Evolutionary conservation across 2,888 invertebrate genomes (phyloP), one percentile per base, ranked within the genome.

Genomic region (Halocaridina rubra): DNA sequence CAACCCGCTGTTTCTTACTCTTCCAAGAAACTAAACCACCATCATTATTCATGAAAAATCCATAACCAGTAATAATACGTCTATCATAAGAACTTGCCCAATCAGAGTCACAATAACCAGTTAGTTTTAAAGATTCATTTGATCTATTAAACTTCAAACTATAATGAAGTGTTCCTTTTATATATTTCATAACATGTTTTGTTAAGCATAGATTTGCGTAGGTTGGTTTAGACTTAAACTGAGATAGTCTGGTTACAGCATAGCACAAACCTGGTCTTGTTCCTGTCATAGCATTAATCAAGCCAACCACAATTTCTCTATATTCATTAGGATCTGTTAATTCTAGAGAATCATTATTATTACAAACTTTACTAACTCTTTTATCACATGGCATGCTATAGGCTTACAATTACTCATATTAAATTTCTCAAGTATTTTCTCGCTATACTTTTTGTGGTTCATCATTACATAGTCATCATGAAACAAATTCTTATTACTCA

Each of bases 111-210:
- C 57, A 76, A 59, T 53, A 59, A 7, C 76, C 76, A 76, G n/a
- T 7, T 19, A 59, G 32, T n/a, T 59, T 32, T 27, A 76, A 76
- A 1, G 29, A 2, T 24, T 76, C n/a, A 30, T 29, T 53, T 29
- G 29, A 76, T 10, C n/a, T n/a, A 29, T 76, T 5, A 30, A 76
- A 30, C n/a, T 59, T 16, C 13, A 76, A n/a, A 30, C 29, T 8
- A 3, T 61, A 64, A 64, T 78, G 5, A n/a, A 64, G 22, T 64
- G 77, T 78, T 27, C 77, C 77, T 7, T 77, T 78, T 7, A 78
- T 61, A 22, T 78, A 76, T 13, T 57, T 59, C 19, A 76, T n/a
- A 32, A 78, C 61, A 78, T 78, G 64, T 24, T 78, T 77, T 30
- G 32, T 64, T 19, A 64, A 4, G 64, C 77, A 22, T 16, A 77